A percentile compares a stretch with the other conserved stretches of the same genome.
These are phyloP conservation scores for Drepana falcataria DNA, from an alignment of 2,888 invertebrate species.

Conservation along the genomic window DNA sequence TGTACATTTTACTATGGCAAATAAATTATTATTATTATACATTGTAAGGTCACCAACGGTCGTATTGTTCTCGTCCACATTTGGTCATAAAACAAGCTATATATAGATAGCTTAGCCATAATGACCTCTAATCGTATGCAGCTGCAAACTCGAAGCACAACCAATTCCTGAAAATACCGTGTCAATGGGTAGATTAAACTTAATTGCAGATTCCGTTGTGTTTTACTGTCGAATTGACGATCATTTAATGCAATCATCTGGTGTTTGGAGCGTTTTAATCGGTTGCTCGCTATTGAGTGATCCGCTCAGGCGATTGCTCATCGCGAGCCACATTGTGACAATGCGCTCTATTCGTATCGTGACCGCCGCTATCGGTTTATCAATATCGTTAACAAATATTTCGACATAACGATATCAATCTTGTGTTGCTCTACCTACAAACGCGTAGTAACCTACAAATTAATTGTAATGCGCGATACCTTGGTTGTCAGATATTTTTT, in stretches of 20 bases:
- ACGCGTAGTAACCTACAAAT: neutral
- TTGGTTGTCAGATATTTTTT: neutral
- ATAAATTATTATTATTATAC: too few species aligned
- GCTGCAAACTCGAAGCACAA: neutral
- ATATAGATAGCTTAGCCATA: neutral
- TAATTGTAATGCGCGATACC: neutral
- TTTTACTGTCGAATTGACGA: constrained; percentile 16
- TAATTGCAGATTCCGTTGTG: constrained; percentile 19
- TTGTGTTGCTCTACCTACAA: constrained; percentile 15
- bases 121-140: neutral
- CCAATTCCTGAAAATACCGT: neutral
- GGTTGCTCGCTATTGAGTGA: constrained; percentile 36
- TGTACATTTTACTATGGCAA: too few species aligned
- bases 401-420: constrained; percentile 68
- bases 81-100: neutral
- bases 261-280: neutral
- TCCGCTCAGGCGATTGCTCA: constrained; percentile 38
- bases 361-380: constrained; percentile 49
- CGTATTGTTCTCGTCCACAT: neutral
- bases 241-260: constrained; percentile 18
- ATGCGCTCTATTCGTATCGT: constrained; percentile 45
- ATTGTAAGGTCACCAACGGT: too few species aligned
- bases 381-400: constrained; percentile 73
- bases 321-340: constrained; percentile 48
- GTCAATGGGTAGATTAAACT: constrained; percentile 11